Base-by-base conservation (phyloP, 2,113 vertebrate species). In the Australoheros scitulus region DNA sequence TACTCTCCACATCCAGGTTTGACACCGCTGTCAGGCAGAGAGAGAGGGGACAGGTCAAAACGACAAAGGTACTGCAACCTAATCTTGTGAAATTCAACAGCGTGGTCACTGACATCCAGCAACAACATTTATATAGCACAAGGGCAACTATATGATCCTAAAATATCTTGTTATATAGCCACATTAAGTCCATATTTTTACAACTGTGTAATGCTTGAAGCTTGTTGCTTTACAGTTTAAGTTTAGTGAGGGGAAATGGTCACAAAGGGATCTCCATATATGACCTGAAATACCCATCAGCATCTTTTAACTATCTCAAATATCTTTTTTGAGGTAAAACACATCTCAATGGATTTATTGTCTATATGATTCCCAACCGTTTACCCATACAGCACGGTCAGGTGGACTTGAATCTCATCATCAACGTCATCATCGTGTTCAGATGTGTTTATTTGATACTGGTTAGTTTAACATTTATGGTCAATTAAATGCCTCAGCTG, bases 1-100 rank as follows among this genome's bases (percentile, higher is more conserved):
- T 99, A 90, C 98, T 99, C 94, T 99, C 98, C 75, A 95, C 93
- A 76, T 99, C 98, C 96, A 99, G 95, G 91, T 97, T 97, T 32
- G 98, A 99, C 80, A 99, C 96, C 15, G 98, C 98, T 99, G 95
- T 36, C 61, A 76, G 79, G 87, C 41, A 82, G 78, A 74, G 17
- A 72, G 5, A 72, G 5, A 15, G 74, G 20, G 60, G 57, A 79
- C 17, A 4, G 20, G 59, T 83, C 76, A 85, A 72, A 72, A 70
- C 29, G 17, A 52, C 41, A 70, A 70, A 43, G 11, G 41, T 43
- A 43, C 41, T 43, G 41, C 4, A 43, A 70, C 65, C 24, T 50
- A 29, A 29, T 70, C 64, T 50, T 29, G 15, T 50, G 43, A 70
- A 70, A 70, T 70, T 70, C 24, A 70, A 20, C 26, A 52, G 26